These are phyloP conservation scores for Nesoenas mayeri DNA, from an alignment of 2,113 vertebrate genomes.

Conservation along the genomic window DNA sequence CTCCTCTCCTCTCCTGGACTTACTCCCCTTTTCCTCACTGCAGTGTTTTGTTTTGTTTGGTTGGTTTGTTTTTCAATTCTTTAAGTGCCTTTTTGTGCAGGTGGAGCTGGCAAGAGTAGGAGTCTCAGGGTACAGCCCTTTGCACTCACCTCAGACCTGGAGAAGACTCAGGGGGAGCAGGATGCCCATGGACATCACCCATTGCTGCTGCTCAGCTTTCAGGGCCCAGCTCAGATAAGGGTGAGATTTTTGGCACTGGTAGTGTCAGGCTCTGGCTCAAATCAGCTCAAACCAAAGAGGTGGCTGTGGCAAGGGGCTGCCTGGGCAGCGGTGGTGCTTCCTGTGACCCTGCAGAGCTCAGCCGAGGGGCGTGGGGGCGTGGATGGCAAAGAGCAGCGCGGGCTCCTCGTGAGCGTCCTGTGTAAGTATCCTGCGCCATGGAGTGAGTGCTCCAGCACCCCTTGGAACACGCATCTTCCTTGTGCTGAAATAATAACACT, in stretches of 20 bases:
- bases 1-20: neutral
- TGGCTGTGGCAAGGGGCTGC: neutral
- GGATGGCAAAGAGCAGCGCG: neutral
- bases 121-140: neutral
- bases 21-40: neutral
- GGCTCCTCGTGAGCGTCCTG: neutral
- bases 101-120: constrained; percentile 1
- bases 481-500: neutral
- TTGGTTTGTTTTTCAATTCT: neutral
- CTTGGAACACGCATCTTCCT: neutral
- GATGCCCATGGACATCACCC: neutral
- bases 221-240: neutral
- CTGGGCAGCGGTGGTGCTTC: neutral
- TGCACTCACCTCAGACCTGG: neutral
- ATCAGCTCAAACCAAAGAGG: constrained; percentile 28
- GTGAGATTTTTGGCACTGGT: neutral
- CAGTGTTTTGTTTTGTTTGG: neutral
- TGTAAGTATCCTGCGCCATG: neutral
- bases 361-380: neutral
- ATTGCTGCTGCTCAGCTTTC: neutral
- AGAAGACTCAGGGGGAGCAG: neutral
- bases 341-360: constrained; percentile 32
- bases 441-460: neutral
- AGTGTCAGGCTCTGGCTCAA: neutral
- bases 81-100: constrained; percentile 50